Evolutionary conservation across 2,113 vertebrate genomes (phyloP).

Genomic region (western clawed frog (Xenopus tropicalis)): DNA sequence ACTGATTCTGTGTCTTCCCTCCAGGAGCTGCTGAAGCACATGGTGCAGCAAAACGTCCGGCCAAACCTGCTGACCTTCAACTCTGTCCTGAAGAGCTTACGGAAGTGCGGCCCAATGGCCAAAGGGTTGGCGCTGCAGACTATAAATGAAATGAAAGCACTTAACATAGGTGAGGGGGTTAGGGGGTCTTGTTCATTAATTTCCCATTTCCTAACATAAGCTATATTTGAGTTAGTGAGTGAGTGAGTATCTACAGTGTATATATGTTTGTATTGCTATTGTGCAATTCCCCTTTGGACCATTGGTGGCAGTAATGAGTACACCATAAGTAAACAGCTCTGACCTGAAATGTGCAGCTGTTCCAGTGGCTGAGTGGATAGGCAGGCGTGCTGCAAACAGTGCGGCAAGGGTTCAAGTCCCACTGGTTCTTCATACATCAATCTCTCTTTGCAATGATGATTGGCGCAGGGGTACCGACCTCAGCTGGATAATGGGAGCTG

Average conservation of each 20-base stretch:
- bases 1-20: slow-evolving; percentile 7
- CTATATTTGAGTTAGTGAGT: background rate
- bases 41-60: slow-evolving; percentile 78
- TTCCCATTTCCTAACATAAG: background rate
- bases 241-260: no score
- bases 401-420: background rate
- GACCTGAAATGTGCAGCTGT: background rate
- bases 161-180: slow-evolving; percentile 74
- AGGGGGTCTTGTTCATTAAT: no score
- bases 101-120: slow-evolving; percentile 64
- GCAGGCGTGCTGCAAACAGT: background rate
- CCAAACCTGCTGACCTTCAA: slow-evolving; percentile 89
- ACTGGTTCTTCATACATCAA: no score
- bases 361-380: background rate
- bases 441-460: slow-evolving; percentile 52
- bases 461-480: slow-evolving; percentile 62
- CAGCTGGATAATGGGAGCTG: slow-evolving; percentile 65
- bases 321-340: background rate
- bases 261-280: no score
- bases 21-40: slow-evolving; percentile 83
- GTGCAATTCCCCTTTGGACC: background rate
- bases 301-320: background rate
- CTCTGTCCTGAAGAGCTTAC: slow-evolving; percentile 70
- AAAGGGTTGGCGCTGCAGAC: slow-evolving; percentile 56
- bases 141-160: slow-evolving; percentile 83